These are phyloP conservation scores for Enteromius treurensis DNA, from an alignment of 2,797 vertebrate species.

Conservation along the genomic window DNA sequence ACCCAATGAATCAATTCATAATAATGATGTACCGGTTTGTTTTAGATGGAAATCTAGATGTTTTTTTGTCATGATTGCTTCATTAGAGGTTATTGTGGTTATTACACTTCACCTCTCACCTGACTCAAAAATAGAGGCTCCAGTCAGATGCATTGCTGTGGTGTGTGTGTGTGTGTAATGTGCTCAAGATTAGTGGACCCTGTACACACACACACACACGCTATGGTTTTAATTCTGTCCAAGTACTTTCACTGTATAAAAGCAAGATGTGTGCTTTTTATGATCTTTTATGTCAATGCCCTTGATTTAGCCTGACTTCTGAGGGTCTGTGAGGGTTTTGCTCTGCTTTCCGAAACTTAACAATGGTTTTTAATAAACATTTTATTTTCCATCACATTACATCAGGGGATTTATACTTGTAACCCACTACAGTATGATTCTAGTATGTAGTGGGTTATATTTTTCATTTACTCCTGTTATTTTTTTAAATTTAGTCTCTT, in stretches of 20 bases:
- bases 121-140: not conserved
- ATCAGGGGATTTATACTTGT: not conserved
- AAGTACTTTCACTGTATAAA: not conserved
- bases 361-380: not conserved
- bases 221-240: not conserved
- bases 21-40: not conserved
- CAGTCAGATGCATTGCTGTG: not conserved
- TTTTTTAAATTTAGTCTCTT: too few relatives aligned
- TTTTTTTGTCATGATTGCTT: not conserved
- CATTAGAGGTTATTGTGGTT: not conserved
- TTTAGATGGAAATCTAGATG: not conserved
- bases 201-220: not conserved
- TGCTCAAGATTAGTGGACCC: not conserved
- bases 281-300: not conserved
- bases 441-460: too few relatives aligned
- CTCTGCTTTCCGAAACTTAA: not conserved
- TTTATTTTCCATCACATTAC: not conserved
- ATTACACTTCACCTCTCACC: not conserved
- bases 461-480: too few relatives aligned
- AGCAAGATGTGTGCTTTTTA: not conserved
- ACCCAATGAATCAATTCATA: too few relatives aligned
- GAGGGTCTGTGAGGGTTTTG: slow-evolving; percentile 4
- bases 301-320: slow-evolving; percentile 5
- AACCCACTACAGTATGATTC: too few relatives aligned
- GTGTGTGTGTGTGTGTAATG: slow-evolving; percentile 11